Evolutionary conservation across 2,113 vertebrate genomes (phyloP), one percentile per base, ranked within the genome.

Genomic region (Perca schrenkii): DNA sequence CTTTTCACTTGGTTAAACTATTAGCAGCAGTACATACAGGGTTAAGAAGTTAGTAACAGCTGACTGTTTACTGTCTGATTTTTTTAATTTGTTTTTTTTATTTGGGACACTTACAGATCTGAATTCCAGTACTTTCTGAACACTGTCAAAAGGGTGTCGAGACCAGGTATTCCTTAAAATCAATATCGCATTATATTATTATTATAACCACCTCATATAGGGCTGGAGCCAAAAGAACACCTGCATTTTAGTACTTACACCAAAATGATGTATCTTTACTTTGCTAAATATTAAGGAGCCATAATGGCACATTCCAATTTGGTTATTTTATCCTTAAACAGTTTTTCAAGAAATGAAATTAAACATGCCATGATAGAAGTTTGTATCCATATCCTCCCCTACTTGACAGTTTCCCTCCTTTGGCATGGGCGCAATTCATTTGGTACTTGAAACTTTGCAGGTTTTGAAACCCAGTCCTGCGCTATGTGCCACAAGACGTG

Each of bases 51-150:
- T n/a, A 8, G 54, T 21, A 3, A 68, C 57, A 67, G 28, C 19
- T 36, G 49, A 43, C 43, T 36, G 25, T 73, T 74, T 80, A 66
- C n/a, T 76, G 57, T 10, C 3, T 69, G 15, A 61, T 0, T 52
- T 43, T 43, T 40, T 31, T 40, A 8, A 60, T 60, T 28, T 28
- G 28, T 28, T 28, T 8, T 60, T 60, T 25, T 75, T 56, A 6
- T 11, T 65, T 77, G 4, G 89, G 57, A 52, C 47, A 57, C 81
- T 70, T 64, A 36, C 92, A 96, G 95, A 80, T 82, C 58, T 72
- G 95, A 96, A 70, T 95, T 95, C 89, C 74, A 92, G 87, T 95
- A 88, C 75, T 94, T 94, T 50, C 2, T 94, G 70, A 63, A 91
- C 63, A 93, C 71, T 2, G 62, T 95, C 67, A 86, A 86, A 0